Conservation (phyloP, 2,113 vertebrate genomes). For the Xenus cinereus region DNA sequence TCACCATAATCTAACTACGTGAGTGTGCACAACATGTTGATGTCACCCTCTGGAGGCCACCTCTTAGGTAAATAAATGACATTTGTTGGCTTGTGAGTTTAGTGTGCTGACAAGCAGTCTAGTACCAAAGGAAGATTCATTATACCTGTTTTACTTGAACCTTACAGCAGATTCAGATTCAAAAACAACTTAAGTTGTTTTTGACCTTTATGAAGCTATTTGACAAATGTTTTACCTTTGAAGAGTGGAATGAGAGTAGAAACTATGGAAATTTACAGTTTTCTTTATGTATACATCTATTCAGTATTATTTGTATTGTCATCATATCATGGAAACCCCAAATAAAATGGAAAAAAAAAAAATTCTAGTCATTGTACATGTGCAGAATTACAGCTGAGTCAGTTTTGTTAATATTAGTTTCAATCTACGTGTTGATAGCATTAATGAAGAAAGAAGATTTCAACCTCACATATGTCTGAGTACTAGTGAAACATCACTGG, state of each 20-base stretch:
- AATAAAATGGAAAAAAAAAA: not conserved
- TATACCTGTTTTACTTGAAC: not conserved
- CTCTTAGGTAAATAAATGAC: not conserved
- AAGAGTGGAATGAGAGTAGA: not conserved
- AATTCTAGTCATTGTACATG: not conserved
- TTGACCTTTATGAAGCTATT: not conserved
- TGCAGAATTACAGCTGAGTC: not conserved
- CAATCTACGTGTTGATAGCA: not conserved
- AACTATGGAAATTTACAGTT: not conserved
- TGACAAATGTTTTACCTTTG: not conserved
- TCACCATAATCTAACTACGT: not conserved
- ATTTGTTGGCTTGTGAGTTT: not conserved
- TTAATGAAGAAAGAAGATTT: not conserved
- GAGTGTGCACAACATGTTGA: not conserved
- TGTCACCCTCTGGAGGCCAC: constrained; percentile 8
- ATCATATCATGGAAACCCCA: not conserved
- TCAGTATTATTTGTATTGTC: not conserved
- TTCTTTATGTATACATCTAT: not conserved
- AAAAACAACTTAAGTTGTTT: not conserved
- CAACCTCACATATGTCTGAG: not conserved
- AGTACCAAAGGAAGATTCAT: not conserved
- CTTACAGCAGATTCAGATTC: not conserved
- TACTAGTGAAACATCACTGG: not conserved
- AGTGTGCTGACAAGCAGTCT: not conserved
- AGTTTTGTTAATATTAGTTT: not conserved